Evolutionary conservation across 2,113 vertebrate species (phyloP), one percentile per base, ranked within the genome.

Genomic region (Thamnaconus septentrionalis): DNA sequence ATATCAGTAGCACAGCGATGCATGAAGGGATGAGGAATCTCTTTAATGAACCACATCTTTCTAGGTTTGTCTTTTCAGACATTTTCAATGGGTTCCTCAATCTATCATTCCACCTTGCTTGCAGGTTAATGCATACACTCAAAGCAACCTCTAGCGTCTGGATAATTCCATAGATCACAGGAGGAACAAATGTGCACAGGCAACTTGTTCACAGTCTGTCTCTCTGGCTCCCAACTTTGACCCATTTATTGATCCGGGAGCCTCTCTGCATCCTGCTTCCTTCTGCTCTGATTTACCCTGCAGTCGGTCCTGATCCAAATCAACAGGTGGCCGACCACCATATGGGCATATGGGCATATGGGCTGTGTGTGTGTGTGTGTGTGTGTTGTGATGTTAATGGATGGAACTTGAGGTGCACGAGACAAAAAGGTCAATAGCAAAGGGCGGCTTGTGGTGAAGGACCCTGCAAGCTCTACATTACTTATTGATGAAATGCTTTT

Each of bases 221-320:
- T 9, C 31, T 40, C 48, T 42, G 57, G 44, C 53, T 45, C 10
- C 44, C n/a, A 45, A 48, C 47, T 56, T 7, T 40, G 11, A 53
- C 55, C 71, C 58, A 47, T 51, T 65, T 64, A 78, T 83, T 72
- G 65, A 84, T 65, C 31, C 39, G 3, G 3, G 8, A 7, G 67
- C 56, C 18, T 42, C 40, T 5, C 60, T 50, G 48, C 53, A 10
- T 47, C 47, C 45, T 4, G 39, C 57, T 55, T 59, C 42, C 41
- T 59, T 54, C 66, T 64, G 66, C 59, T 69, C 52, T 80, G 61
- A 78, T 81, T 79, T 73, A 66, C 73, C 59, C 67, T 66, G 61
- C 77, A 69, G 73, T 52, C 53, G 58, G 47, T 62, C 61, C 55
- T 52, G 66, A 53, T 69, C 58, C 56, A 56, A 73, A 52, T 56